Base-by-base conservation (phyloP, 2,797 vertebrate genomes). In the Clarias pachynema region DNA sequence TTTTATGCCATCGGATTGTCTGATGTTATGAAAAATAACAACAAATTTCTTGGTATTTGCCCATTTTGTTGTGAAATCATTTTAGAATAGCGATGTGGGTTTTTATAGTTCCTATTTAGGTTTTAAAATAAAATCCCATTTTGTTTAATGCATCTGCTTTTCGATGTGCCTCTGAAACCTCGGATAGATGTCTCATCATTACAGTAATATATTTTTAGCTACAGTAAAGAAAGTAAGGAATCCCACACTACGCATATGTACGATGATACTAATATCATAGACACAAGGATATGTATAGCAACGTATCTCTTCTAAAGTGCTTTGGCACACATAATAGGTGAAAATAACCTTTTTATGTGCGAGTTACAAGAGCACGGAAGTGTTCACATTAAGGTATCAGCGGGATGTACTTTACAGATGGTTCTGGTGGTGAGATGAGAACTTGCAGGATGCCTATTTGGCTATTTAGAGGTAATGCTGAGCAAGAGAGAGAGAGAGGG, bases 391-490 rank as follows among this genome's bases (percentile, higher is more conserved):
- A 68, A 86, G 34, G 75, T 59, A 86, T 89, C 74, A 81, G 70
- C 37, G 72, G 0, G 79, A 72, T 62, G 62, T 92, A 79, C 90
- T 87, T 90, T 89, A 85, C 86, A 89, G 86, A 93, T 91, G 85
- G 89, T 88, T 91, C 40, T 68, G 37, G 53, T 26, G 40, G 62
- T 20, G 81, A 73, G 83, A 84, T 84, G 70, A 88, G 94, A 93
- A 92, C 93, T 94, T 90, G 89, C 85, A 34, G 92, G 92, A 93
- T 84, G 93, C 87, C 90, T 75, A 29, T 91, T 92, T 91, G 93
- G 93, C 94, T 95, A 95, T 96, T 96, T 95, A 92, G 90, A 94
- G 94, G 94, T 93, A 88, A 89, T 84, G 94, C 95, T 95, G 95
- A 94, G 93, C 91, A 89, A 86, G 93, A 93, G 89, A 93, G 29